Evolutionary conservation across 2,113 vertebrate genomes (phyloP), one percentile per base, ranked within the genome.

Genomic region (Tenrec ecaudatus): DNA sequence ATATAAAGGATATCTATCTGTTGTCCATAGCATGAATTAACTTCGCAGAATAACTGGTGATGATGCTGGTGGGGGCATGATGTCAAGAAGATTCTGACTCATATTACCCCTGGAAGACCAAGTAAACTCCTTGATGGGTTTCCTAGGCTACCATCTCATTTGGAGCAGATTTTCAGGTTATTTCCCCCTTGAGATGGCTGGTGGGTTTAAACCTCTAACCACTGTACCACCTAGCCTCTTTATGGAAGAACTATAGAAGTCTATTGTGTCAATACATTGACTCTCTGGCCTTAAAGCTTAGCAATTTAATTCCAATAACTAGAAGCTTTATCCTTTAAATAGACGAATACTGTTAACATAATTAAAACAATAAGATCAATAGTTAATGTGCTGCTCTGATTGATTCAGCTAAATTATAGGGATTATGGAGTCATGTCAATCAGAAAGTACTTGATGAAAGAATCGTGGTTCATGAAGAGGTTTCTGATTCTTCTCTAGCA

Each of bases 351-450:
- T 73, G 14, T 78, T 38, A 86, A 53, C 33, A n/a, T 27, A 92
- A 89, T 83, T 53, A 89, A 93, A 91, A 78, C 23, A 3, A 20
- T 78, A 57, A 73, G 22, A 60, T 14, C 82, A 53, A 79, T 31
- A 57, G 83, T 38, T 7, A 77, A 31, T 69, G 10, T 82, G 17
- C 68, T 86, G 2, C 23, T 86, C 1, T 85, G 27, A 89, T 47
- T 92, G 27, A 73, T 60, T 80, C 25, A 16, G 22, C 68, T 93
- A 82, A 78, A 90, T 82, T 29, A 82, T 71, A 33, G 29, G 80
- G 23, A 90, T 92, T 87, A 53, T 47, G 25, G 29, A 79, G 20
- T 62, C 62, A 62, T 75, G 2, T 58, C 36, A 38, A 80, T 92
- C 31, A 86, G 22, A 40, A 20, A 76, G 33, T 22, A 23, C 71